phyloP scores from a whole-genome alignment of 2,797 vertebrate genomes.

The Columba guinea region DNA sequence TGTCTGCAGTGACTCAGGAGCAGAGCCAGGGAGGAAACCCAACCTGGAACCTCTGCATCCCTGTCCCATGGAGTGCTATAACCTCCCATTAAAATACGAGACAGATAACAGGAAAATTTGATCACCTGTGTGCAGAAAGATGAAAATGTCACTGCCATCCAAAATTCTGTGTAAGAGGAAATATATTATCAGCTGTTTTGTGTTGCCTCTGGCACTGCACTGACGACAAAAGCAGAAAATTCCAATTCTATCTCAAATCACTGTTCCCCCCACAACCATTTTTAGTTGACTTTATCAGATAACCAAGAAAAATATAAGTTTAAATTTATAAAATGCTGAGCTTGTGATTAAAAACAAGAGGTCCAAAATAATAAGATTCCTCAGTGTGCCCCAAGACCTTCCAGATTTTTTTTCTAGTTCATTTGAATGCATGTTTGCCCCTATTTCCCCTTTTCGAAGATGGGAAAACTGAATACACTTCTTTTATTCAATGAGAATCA shows the following conservation, averaged over 20 bases:
- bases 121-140: background rate
- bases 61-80: background rate
- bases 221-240: conserved; percentile 2
- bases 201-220: background rate
- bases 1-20: background rate
- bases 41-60: background rate
- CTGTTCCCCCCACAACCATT: too few relatives aligned
- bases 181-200: background rate
- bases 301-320: background rate
- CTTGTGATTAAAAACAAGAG: background rate
- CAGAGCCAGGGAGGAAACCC: background rate
- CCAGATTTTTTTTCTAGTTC: background rate
- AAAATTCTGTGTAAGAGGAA: background rate
- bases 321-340: background rate
- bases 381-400: background rate
- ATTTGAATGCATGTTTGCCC: background rate
- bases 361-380: background rate
- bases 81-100: background rate
- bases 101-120: background rate
- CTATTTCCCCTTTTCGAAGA: background rate
- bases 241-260: background rate
- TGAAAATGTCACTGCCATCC: background rate
- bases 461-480: background rate
- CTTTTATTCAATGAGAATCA: background rate
- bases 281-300: background rate